Percentiles rank a stretch among this genome's conserved stretches.
Evolutionary conservation across 2,888 invertebrate genomes (phyloP).

Genomic region (Drosophila barbarae): DNA sequence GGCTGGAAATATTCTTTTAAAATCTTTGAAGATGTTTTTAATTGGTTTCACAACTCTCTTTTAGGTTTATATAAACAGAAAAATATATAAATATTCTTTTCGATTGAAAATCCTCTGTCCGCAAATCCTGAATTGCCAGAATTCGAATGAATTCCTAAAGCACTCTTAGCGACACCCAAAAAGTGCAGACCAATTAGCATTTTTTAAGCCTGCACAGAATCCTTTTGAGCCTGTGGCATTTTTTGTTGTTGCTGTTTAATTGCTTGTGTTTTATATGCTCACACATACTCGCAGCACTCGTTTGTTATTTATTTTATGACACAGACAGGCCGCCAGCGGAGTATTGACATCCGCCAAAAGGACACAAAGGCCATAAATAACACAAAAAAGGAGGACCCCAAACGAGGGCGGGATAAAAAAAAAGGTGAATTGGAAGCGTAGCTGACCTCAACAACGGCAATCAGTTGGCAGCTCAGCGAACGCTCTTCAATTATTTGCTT

Average conservation of each 20-base stretch:
- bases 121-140: not conserved
- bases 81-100: not conserved
- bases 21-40: not conserved
- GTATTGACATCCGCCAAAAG: conserved; percentile 28
- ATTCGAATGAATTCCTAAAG: not conserved
- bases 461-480: conserved; percentile 33
- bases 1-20: not conserved
- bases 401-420: conserved; percentile 19
- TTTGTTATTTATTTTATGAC: conserved; percentile 32
- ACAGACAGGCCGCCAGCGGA: conserved; percentile 19
- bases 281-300: conserved; percentile 11
- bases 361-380: conserved; percentile 31
- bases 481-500: conserved; percentile 55
- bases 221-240: conserved; percentile 18
- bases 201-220: conserved; percentile 6
- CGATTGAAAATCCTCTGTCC: not conserved
- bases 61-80: not conserved
- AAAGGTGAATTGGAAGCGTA: conserved; percentile 12
- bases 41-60: not conserved
- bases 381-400: conserved; percentile 15
- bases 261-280: conserved; percentile 37
- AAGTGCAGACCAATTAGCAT: conserved; percentile 22
- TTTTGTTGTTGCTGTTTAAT: conserved; percentile 22
- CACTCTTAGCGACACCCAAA: conserved; percentile 1
- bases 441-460: conserved; percentile 48